Evolutionary conservation across 92 coral and sea anemone genomes (phyloP), one percentile per base, ranked within the genome.

Genomic region (Palythoa heliodiscus): DNA sequence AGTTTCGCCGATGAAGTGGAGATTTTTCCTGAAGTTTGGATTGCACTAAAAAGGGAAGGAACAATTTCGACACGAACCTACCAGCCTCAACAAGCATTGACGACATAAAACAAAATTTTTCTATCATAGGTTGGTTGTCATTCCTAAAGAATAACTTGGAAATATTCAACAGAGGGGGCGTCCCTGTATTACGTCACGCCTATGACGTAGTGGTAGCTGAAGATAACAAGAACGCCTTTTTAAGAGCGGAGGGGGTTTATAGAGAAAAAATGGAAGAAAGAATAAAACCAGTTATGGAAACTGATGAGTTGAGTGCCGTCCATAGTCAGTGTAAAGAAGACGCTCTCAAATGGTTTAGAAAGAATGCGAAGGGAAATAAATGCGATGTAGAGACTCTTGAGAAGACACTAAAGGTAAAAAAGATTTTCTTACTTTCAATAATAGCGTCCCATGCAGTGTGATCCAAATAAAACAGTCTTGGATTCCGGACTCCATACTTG

Each of bases 91-190:
- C 23, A 17, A 22, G 4, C 29, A 17, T 5, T 64, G 10, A 23
- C 3, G 15, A 23, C 24, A 29, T 11, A 13, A 24, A 12, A 25
- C 35, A 24, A 24, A 69, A 24, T 35, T 2, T 25, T 69, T 3
- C 19, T 69, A 23, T 13, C 63, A 57, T 17, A 76, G 81, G 68
- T 13, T 76, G 81, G 81, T 25, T 76, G 68, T 76, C 81, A 76
- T 54, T 76, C 7, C 52, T 76, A 14, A 76, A 5, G 81, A 54
- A 52, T 8, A 52, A 37, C 19, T 53, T 76, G 48, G 35, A 54
- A 2, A 54, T 24, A 17, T 13, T 76, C 19, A 76, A 76, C 48
- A 23, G 38, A 25, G 81, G 81, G 39, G 81, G 81, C 20, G 40
- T 76, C n/a, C 81, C 81, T 25, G 43, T 76, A 15, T 13, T 76